Percentiles rank a stretch among this genome's conserved stretches.
These are phyloP conservation scores for Dipus sagitta DNA, from an alignment of 2,797 vertebrate genomes.

Conservation along the genomic window DNA sequence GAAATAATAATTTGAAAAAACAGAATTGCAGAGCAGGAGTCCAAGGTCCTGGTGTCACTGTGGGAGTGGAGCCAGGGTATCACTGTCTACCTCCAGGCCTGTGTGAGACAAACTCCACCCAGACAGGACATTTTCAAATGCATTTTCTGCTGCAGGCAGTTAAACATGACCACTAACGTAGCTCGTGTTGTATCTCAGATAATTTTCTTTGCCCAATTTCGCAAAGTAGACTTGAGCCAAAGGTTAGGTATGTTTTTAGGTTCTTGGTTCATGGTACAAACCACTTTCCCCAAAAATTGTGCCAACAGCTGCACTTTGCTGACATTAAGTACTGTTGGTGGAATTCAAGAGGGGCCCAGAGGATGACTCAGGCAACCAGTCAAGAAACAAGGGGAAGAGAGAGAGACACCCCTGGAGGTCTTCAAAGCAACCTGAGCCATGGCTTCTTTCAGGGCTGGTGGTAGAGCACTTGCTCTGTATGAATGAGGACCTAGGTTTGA, in stretches of 20 bases:
- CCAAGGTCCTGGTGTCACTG: not conserved
- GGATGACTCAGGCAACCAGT: not conserved
- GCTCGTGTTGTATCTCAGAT: not conserved
- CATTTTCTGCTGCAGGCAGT: not conserved
- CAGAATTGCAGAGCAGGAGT: not conserved
- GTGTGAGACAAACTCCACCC: not conserved
- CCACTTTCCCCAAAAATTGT: not conserved
- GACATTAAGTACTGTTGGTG: not conserved
- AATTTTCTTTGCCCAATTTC: not conserved
- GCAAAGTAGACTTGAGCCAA: constrained; percentile 21
- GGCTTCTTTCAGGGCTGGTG: not conserved
- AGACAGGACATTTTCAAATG: not conserved
- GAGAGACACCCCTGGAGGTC: not conserved
- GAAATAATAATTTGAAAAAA: too few species aligned
- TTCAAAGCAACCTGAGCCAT: not conserved
- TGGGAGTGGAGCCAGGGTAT: too few species aligned
- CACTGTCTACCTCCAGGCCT: not conserved
- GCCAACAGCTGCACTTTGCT: not conserved
- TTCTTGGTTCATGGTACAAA: not conserved
- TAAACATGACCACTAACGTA: not conserved
- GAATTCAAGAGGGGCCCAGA: not conserved
- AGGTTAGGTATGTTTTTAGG: not conserved
- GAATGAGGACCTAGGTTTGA: too few species aligned
- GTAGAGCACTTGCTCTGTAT: too few species aligned
- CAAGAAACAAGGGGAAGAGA: not conserved